These are phyloP conservation scores for Rhegmatorhina hoffmannsi DNA, from an alignment of 2,113 vertebrate species.

Conservation along the genomic window DNA sequence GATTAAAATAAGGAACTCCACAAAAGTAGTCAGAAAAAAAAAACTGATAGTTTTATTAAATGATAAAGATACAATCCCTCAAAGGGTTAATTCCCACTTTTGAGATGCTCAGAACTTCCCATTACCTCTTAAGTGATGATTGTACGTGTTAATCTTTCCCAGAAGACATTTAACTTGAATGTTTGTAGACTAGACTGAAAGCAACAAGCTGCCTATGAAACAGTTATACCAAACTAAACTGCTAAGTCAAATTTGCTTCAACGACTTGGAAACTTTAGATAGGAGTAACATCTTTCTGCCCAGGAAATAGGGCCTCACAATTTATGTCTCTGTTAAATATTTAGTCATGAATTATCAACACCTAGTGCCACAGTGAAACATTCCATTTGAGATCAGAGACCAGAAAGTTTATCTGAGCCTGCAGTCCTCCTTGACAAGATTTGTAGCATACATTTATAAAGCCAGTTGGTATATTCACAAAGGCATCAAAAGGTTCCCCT, in stretches of 20 bases:
- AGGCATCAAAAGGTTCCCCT: neutral
- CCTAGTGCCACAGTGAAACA: neutral
- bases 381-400: constrained; percentile 24
- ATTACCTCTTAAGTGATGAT: neutral
- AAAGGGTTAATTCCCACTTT: neutral
- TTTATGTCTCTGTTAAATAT: constrained; percentile 27
- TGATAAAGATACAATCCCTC: neutral
- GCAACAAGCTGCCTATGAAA: neutral
- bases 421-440: neutral
- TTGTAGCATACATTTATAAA: neutral
- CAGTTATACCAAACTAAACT: neutral
- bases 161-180: neutral
- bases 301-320: neutral
- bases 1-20: neutral
- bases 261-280: neutral
- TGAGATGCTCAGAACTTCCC: neutral
- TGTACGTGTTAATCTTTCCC: neutral
- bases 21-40: neutral
- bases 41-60: neutral
- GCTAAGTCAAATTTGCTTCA: neutral
- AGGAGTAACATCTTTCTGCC: neutral
- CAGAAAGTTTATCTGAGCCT: constrained; percentile 12
- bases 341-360: neutral
- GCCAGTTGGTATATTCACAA: neutral
- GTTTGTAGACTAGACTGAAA: neutral